phyloP scores from a whole-genome alignment of 2,888 invertebrate genomes.

The Bruchidius siliquastri region DNA sequence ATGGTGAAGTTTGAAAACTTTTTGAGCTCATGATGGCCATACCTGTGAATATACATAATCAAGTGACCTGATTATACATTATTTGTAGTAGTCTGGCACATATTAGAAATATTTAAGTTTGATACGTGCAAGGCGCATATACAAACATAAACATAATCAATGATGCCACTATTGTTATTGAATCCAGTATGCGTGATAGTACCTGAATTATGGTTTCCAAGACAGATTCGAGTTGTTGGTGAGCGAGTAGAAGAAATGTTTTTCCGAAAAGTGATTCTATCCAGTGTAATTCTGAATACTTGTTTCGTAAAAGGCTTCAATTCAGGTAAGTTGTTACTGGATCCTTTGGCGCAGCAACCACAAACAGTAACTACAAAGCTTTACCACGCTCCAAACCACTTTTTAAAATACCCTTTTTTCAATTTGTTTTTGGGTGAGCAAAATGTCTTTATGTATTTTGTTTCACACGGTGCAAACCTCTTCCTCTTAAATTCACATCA shows the following conservation, averaged over 20 bases:
- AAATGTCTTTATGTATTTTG: too few species aligned
- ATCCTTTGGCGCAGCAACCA: too few species aligned
- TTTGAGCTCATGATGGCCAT: not conserved
- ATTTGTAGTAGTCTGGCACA: not conserved
- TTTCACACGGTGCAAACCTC: too few species aligned
- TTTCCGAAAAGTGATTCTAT: not conserved
- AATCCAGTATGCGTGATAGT: not conserved
- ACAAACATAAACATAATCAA: not conserved
- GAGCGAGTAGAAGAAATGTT: not conserved
- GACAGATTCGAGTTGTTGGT: not conserved
- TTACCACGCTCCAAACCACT: too few species aligned
- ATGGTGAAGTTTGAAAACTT: not conserved
- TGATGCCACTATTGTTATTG: not conserved
- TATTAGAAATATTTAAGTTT: not conserved
- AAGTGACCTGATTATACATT: not conserved
- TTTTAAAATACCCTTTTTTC: too few species aligned
- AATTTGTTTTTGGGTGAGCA: too few species aligned
- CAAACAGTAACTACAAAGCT: too few species aligned
- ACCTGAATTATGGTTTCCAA: not conserved
- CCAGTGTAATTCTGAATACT: not conserved
- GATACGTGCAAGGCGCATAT: not conserved
- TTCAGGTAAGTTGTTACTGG: not conserved
- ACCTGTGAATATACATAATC: not conserved
- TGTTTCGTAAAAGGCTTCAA: not conserved
- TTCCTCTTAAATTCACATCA: too few species aligned